phyloP scores from a whole-genome alignment of 2,113 vertebrate genomes.

The Equus quagga region DNA sequence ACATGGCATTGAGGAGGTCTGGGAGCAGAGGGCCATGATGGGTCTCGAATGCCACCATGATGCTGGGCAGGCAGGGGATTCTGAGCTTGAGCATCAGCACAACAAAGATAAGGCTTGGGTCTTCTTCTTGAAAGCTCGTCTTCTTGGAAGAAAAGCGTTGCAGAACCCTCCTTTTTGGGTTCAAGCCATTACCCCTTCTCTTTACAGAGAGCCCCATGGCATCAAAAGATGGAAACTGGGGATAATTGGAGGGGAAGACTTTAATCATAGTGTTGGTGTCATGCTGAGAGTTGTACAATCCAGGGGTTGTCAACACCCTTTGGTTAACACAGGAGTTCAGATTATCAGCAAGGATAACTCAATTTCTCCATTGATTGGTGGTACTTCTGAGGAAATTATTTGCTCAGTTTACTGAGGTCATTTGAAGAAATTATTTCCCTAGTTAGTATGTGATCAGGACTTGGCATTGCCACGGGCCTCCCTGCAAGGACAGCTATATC shows the following conservation, averaged over 20 bases:
- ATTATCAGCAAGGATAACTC: not conserved
- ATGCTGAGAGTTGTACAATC: not conserved
- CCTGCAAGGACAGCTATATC: not conserved
- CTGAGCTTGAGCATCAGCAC: rapidly evolving
- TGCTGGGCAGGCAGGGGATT: not conserved
- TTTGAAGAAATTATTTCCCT: not conserved
- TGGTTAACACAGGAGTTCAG: not conserved
- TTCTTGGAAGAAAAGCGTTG: no score
- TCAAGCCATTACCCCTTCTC: not conserved
- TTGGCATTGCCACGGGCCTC: not conserved
- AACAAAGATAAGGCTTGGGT: not conserved
- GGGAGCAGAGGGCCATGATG: conserved; percentile 59
- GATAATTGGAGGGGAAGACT: not conserved
- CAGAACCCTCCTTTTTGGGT: not conserved
- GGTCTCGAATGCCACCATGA: not conserved
- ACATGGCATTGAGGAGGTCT: conserved; percentile 21
- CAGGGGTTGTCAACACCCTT: not conserved
- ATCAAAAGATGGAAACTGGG: not conserved
- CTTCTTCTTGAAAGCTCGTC: no score
- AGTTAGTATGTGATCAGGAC: not conserved
- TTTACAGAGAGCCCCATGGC: not conserved
- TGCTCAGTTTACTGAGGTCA: not conserved
- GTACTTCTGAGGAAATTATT: not conserved
- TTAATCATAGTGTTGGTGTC: not conserved
- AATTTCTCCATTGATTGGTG: not conserved